phyloP scores from a whole-genome alignment of 2,888 invertebrate species.

The Dusona sp. region DNA sequence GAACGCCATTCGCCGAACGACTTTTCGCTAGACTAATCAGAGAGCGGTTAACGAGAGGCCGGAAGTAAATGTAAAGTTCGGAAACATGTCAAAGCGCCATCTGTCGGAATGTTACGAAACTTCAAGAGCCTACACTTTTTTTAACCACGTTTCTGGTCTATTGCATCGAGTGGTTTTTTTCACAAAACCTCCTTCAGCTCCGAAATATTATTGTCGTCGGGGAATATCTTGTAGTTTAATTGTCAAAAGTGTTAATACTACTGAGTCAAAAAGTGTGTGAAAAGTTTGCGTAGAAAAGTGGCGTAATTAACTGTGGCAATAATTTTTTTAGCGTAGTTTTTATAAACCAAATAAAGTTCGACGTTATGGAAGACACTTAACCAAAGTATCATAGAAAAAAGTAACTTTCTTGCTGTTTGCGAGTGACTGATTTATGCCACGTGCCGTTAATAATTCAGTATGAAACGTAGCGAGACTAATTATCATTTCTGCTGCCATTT shows the following conservation, averaged over 20 bases:
- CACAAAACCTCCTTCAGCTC: not conserved
- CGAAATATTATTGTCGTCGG: slow-evolving; percentile 1
- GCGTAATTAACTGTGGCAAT: not conserved
- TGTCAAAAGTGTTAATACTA: not conserved
- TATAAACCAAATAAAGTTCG: not conserved
- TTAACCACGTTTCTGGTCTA: not conserved
- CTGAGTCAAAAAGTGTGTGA: not conserved
- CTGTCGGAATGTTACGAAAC: not conserved
- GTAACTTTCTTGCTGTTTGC: not conserved
- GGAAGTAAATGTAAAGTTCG: not conserved
- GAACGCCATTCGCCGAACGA: slow-evolving; percentile 22
- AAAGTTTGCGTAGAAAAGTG: not conserved
- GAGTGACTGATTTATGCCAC: not conserved
- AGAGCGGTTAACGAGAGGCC: not conserved
- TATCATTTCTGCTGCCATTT: not conserved
- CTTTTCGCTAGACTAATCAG: slow-evolving; percentile 6
- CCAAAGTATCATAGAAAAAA: slow-evolving; percentile 3
- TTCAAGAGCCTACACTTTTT: not conserved
- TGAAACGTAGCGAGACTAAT: not conserved
- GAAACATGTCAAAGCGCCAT: slow-evolving; percentile 22
- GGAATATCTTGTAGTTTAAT: not conserved
- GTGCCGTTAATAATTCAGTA: not conserved
- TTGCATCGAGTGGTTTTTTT: not conserved
- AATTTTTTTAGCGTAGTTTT: not conserved
- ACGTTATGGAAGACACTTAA: not conserved